Conservation (phyloP, 2,797 vertebrate genomes). For the Typhlichthys subterraneus region DNA sequence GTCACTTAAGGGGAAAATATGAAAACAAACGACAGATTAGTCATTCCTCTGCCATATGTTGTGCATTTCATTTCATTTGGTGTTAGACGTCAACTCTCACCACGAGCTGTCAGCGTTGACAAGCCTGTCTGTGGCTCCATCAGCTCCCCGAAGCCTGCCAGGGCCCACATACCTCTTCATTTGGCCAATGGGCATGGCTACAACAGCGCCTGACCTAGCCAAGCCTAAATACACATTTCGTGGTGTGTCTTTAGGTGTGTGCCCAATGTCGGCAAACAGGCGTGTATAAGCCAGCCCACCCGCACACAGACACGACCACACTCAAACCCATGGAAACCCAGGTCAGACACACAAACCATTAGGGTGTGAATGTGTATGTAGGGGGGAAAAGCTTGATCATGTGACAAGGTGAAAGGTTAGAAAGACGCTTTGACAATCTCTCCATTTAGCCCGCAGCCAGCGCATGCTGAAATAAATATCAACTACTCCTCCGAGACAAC, state of each 20-base stretch:
- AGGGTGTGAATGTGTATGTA: constrained; percentile 24
- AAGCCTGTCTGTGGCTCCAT: constrained; percentile 56
- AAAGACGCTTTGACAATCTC: constrained; percentile 71
- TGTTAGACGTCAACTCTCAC: constrained; percentile 69
- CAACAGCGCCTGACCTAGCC: constrained; percentile 70
- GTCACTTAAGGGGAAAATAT: constrained; percentile 58
- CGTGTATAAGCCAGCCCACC: constrained; percentile 23
- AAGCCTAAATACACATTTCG: constrained; percentile 32
- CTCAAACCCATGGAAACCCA: neutral
- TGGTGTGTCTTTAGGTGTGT: no score
- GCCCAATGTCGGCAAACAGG: neutral
- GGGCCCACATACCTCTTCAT: constrained; percentile 59
- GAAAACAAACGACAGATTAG: constrained; percentile 70
- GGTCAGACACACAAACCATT: constrained; percentile 25
- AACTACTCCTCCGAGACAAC: constrained; percentile 56
- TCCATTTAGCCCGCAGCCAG: constrained; percentile 67
- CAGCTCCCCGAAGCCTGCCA: constrained; percentile 54
- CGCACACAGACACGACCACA: constrained; percentile 11
- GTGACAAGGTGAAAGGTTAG: constrained; percentile 75
- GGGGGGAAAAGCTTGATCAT: constrained; percentile 34
- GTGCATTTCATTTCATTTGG: constrained; percentile 69
- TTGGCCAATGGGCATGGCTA: constrained; percentile 60
- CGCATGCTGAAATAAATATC: constrained; percentile 70
- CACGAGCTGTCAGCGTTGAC: constrained; percentile 44
- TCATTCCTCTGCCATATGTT: constrained; percentile 61